Conservation (phyloP, 2,113 vertebrate genomes). For the Oncorhynchus mykiss region DNA sequence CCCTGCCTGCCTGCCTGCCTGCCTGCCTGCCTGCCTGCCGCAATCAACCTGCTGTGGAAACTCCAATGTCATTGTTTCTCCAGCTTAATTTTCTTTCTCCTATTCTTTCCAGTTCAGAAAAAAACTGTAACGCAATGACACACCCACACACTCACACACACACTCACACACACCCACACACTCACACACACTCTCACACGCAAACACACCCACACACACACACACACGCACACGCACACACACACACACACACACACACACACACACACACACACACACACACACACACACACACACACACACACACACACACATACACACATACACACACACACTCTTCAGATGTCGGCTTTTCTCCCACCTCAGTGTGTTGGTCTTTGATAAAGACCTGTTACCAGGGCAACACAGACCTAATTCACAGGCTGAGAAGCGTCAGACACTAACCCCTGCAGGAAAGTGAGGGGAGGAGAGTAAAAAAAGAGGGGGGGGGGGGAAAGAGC, state of each 20-base stretch:
- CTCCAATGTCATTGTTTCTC: too few species aligned
- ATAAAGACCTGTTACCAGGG: slow-evolving; percentile 50
- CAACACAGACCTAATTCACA: slow-evolving; percentile 51
- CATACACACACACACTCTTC: slow-evolving; percentile 13
- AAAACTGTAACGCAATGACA: background rate
- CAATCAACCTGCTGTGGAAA: too few species aligned
- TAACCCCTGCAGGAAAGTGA: slow-evolving; percentile 29
- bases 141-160: background rate
- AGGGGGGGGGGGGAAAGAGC: slow-evolving; percentile 11
- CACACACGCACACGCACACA: background rate
- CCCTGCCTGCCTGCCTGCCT: too few species aligned
- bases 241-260: background rate
- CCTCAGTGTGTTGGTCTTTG: slow-evolving; percentile 48
- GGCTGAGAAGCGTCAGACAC: slow-evolving; percentile 1
- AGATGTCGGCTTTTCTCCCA: slow-evolving; percentile 39
- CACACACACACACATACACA: slow-evolving; percentile 7
- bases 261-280: background rate
- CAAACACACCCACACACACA: background rate
- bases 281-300: background rate
- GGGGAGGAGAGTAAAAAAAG: background rate
- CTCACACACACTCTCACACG: background rate
- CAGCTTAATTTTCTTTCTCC: too few species aligned
- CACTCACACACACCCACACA: background rate
- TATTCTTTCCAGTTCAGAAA: too few species aligned
- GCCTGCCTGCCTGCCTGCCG: too few species aligned